These are phyloP conservation scores for Plectrocnemia conspersa DNA, from an alignment of 1,140 invertebrate genomes.

Conservation along the genomic window DNA sequence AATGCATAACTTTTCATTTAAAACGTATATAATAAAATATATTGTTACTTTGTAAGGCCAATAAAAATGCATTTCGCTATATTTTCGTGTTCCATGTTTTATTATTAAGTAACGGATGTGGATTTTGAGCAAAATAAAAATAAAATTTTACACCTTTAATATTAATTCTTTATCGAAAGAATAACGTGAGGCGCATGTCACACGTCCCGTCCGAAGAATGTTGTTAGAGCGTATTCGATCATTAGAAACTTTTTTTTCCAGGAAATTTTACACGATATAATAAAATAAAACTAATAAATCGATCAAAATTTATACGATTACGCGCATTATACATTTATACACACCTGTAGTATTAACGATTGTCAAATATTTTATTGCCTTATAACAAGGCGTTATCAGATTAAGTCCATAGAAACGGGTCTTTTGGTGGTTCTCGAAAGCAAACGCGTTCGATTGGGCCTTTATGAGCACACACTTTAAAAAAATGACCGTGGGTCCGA, in stretches of 20 bases:
- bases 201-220: slow-evolving; percentile 13
- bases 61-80: too few species aligned
- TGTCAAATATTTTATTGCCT: too few species aligned
- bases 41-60: too few species aligned
- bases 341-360: too few species aligned
- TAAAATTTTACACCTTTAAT: too few species aligned
- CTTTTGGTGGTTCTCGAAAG: not conserved
- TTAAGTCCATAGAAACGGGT: not conserved
- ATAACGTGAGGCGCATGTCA: slow-evolving; percentile 14
- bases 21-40: too few species aligned
- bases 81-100: too few species aligned
- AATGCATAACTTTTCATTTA: too few species aligned
- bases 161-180: slow-evolving; percentile 13
- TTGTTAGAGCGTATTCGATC: slow-evolving; percentile 6
- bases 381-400: not conserved
- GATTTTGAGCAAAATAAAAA: too few species aligned
- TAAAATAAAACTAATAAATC: not conserved
- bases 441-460: slow-evolving; percentile 2
- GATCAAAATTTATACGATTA: too few species aligned
- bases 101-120: too few species aligned
- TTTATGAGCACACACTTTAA: slow-evolving; percentile 3
- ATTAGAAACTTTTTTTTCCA: not conserved
- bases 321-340: too few species aligned
- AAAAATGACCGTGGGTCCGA: slow-evolving; percentile 2
- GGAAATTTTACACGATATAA: not conserved